Percentiles rank a stretch among this genome's conserved stretches.
phyloP scores from a whole-genome alignment of 2,888 invertebrate species.

The Orthosia cruda region DNA sequence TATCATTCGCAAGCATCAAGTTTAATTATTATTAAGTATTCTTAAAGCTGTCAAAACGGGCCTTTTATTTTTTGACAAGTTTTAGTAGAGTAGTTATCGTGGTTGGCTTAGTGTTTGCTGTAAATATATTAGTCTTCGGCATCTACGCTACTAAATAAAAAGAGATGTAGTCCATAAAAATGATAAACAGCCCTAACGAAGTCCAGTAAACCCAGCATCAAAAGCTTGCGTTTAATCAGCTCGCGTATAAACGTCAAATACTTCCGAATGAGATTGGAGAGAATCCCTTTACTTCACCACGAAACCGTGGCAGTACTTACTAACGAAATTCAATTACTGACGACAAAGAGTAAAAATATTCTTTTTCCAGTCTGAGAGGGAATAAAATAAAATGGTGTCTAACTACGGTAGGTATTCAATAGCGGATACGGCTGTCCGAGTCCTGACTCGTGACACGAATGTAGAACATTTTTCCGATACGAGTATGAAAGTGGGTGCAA shows the following conservation, averaged over 20 bases:
- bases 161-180: slow-evolving; percentile 24
- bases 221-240: slow-evolving; percentile 41
- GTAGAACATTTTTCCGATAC: slow-evolving; percentile 72
- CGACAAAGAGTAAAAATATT: slow-evolving; percentile 84
- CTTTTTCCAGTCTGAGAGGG: slow-evolving; percentile 70
- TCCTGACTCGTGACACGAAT: slow-evolving; percentile 77
- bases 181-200: slow-evolving; percentile 35
- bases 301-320: slow-evolving; percentile 75
- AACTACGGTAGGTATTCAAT: slow-evolving; percentile 77
- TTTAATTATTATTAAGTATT: too few relatives aligned
- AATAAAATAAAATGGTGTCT: slow-evolving; percentile 81
- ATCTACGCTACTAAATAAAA: background rate
- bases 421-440: slow-evolving; percentile 73
- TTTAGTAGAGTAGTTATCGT: background rate
- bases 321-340: slow-evolving; percentile 83
- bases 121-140: background rate
- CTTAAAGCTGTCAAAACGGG: too few relatives aligned
- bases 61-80: too few relatives aligned
- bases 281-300: slow-evolving; percentile 69
- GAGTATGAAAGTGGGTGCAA: slow-evolving; percentile 70
- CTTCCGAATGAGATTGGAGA: slow-evolving; percentile 50
- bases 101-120: too few relatives aligned
- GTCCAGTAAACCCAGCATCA: slow-evolving; percentile 27
- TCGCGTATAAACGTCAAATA: slow-evolving; percentile 58
- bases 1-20: too few relatives aligned